A percentile compares a stretch with the other conserved stretches of the same genome.
Conservation (phyloP, 1,140 invertebrate genomes). For the Prorops nasuta region DNA sequence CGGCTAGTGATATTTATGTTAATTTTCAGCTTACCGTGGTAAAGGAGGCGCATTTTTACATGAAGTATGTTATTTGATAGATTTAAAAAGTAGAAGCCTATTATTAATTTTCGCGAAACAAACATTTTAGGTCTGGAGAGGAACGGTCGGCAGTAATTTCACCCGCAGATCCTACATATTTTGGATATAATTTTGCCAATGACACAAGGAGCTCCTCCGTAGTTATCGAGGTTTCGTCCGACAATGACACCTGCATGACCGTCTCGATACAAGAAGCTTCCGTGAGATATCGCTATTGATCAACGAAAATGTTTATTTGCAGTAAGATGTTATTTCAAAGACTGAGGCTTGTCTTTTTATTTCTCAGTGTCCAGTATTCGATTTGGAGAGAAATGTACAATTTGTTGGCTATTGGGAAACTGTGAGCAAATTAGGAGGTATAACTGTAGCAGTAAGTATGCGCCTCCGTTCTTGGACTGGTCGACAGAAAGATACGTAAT, state of each 20-base stretch:
- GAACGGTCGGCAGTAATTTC: constrained; percentile 31
- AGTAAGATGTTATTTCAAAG: no score
- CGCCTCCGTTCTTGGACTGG: background rate
- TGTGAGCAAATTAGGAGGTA: constrained; percentile 62
- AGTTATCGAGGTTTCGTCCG: constrained; percentile 58
- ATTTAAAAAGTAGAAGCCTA: background rate
- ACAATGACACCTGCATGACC: constrained; percentile 60
- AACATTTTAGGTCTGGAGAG: constrained; percentile 22
- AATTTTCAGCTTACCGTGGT: constrained; percentile 48
- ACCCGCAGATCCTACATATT: constrained; percentile 60
- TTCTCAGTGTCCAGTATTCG: constrained; percentile 66
- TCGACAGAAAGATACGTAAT: no score
- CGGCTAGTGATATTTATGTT: constrained; percentile 43
- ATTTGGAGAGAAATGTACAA: constrained; percentile 63
- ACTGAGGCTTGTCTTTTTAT: no score
- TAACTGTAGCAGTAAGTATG: constrained; percentile 59
- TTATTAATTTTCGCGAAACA: constrained; percentile 1
- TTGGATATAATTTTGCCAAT: constrained; percentile 57
- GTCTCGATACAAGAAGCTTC: constrained; percentile 64
- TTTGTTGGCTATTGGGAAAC: constrained; percentile 68
- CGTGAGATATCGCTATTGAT: constrained; percentile 47
- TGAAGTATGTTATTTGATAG: constrained; percentile 41
- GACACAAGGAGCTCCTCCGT: constrained; percentile 55
- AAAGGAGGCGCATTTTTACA: constrained; percentile 48
- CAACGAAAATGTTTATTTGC: no score